Base-by-base conservation (phyloP, 2,888 invertebrate species). In the Tenthredo mesomela region DNA sequence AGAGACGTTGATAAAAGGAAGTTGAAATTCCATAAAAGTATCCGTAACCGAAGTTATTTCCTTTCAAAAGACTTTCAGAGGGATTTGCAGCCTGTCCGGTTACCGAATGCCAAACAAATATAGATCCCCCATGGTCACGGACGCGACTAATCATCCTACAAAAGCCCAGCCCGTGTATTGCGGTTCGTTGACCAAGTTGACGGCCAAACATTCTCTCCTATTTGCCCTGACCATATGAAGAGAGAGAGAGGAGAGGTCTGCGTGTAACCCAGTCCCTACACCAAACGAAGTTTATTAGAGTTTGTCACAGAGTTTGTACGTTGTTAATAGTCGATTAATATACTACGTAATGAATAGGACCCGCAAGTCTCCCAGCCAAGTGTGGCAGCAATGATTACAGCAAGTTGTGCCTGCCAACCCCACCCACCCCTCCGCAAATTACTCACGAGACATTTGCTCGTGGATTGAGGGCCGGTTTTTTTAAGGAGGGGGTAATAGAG, bases 331-430 rank as follows among this genome's bases (percentile, higher is more conserved):
- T 40, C 21, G 61, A 82, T 82, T 47, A 43, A 82, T 67, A 33
- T 37, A 47, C 47, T 47, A 15, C 47, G 29, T n/a, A 77, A 80
- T 61, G 73, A 43, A 40, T 25, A 58, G 80, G 40, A 25, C 80
- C 29, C 33, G n/a, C n/a, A 47, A 40, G 73, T 80, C 87, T 86
- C 84, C 85, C 85, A 84, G 85, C 85, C 85, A 84, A 85, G 84
- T 87, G 87, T 86, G 87, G 87, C 87, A 86, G 87, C 85, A 87
- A 88, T 84, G 84, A 88, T 88, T 84, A 85, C 75, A 84, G 83
- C 84, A 29, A 65, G 86, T 82, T 86, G 85, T 71, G 47, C 37
- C 47, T 89, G 89, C 89, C 90, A 90, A 37, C 58, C 85, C 82
- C 85, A 70, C 82, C 70, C 75, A 18, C 87, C 86, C 87, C 86